Evolutionary conservation across 2,888 invertebrate genomes (phyloP).

Genomic region (Cyrtodaria siliqua): DNA sequence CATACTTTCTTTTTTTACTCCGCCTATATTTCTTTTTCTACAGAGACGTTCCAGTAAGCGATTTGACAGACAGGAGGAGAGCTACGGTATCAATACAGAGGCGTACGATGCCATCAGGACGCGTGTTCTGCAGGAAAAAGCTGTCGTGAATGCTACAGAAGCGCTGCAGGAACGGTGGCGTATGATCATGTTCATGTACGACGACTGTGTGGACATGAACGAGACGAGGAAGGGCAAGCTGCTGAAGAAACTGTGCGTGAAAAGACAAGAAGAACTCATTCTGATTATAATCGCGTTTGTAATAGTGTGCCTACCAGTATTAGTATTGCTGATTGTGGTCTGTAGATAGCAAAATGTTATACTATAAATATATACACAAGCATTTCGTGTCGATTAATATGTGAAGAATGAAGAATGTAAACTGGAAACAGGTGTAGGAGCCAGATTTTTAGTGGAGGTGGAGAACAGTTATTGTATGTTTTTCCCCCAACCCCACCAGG

Average conservation of each 20-base stretch:
- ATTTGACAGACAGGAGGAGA: slow-evolving; percentile 41
- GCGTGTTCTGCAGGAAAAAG: slow-evolving; percentile 67
- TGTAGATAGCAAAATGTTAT: neutral
- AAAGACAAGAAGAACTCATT: slow-evolving; percentile 52
- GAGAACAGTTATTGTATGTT: too few relatives aligned
- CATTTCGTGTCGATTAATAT: too few relatives aligned
- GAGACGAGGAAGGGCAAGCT: slow-evolving; percentile 43
- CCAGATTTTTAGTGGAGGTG: too few relatives aligned
- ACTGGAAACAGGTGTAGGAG: too few relatives aligned
- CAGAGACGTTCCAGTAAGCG: slow-evolving; percentile 55
- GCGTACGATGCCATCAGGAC: slow-evolving; percentile 69
- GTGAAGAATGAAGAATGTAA: too few relatives aligned
- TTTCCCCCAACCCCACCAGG: too few relatives aligned
- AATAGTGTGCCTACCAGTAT: slow-evolving; percentile 34
- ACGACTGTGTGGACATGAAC: slow-evolving; percentile 73
- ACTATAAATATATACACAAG: too few relatives aligned
- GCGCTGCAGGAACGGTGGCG: slow-evolving; percentile 73
- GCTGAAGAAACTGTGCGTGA: slow-evolving; percentile 32
- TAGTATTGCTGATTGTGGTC: slow-evolving; percentile 1
- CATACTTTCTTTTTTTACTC: too few relatives aligned
- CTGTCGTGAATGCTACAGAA: slow-evolving; percentile 69
- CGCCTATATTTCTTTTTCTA: slow-evolving; percentile 13
- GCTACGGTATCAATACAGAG: slow-evolving; percentile 69
- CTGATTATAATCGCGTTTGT: slow-evolving; percentile 34
- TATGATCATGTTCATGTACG: slow-evolving; percentile 76